Conservation (phyloP, 2,113 vertebrate genomes). For the Stigmatopora argus region DNA sequence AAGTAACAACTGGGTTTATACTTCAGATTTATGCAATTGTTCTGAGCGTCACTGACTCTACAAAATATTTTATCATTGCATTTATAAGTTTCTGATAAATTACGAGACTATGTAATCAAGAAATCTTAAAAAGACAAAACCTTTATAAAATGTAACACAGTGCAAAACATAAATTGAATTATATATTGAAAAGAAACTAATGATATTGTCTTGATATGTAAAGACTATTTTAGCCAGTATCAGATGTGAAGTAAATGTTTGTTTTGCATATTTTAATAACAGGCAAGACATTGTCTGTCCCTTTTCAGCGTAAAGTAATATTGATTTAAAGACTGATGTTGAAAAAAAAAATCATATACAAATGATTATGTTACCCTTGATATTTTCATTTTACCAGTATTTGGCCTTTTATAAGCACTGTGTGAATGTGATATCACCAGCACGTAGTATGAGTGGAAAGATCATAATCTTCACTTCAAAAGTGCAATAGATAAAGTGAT, state of each 20-base stretch:
- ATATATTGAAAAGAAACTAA: no score
- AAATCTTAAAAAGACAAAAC: no score
- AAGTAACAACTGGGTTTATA: constrained; percentile 19
- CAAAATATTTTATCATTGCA: neutral
- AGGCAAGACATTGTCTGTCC: no score
- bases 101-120: no score
- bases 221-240: no score
- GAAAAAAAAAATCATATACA: neutral
- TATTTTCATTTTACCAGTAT: neutral
- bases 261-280: no score
- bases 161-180: no score
- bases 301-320: neutral
- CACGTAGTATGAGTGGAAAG: neutral
- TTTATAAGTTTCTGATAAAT: neutral
- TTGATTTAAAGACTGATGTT: neutral
- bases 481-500: neutral
- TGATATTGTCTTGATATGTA: no score
- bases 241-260: no score
- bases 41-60: neutral
- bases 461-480: neutral
- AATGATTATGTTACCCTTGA: neutral
- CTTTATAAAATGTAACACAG: no score
- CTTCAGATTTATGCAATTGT: constrained; percentile 35
- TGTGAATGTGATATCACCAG: neutral
- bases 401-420: neutral